Base-by-base conservation (phyloP, 35 echinoderm and acorn worm genomes). In the Heliocidaris erythrogramma region DNA sequence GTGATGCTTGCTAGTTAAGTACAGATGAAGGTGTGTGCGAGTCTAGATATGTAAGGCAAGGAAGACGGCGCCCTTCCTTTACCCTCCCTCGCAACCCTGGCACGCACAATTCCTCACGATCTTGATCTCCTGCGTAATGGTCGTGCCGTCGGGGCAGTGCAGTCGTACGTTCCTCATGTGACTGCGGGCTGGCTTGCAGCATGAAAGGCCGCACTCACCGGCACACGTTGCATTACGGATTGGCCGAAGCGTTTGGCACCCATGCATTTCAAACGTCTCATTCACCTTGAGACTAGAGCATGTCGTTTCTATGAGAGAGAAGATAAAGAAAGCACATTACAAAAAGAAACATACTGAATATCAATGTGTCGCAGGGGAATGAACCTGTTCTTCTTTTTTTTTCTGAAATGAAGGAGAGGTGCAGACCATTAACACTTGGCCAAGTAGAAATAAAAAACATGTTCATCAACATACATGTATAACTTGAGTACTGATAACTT, bases 71-170 rank as follows among this genome's bases (percentile, higher is more conserved):
- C 91, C 91, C 31, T 50, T 59, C 48, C 3, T 89, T 89, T 92
- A 92, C n/a, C 91, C 91, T 30, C 91, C 91, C 27, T 32, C 92
- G 71, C 95, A 96, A 30, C 69, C 95, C 48, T 97, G 95, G 85
- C 97, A 99, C 48, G 95, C 96, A 95, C 98, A 99, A 53, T 94
- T 94, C 85, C 88, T 95, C 35, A 94, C 90, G 5, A 99, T 94
- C 56, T 94, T 27, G 30, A 99, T 93, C 35, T 93, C 59, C 48
- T 59, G 85, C 49, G 86, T 88, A 31, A 92, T 52, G 13, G 88
- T 87, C 18, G 86, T 94, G 47, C 96, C 96, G 30, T 99, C 95
- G 31, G 94, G 87, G 90, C 98, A 99, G 48, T 94, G 84, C 47
- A 99, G 90, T 71, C 93, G 86, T 27, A 99, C 94, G 32, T 91